Evolutionary conservation across 2,113 vertebrate species (phyloP), one percentile per base, ranked within the genome.

Genomic region (Megatriorchis doriae): DNA sequence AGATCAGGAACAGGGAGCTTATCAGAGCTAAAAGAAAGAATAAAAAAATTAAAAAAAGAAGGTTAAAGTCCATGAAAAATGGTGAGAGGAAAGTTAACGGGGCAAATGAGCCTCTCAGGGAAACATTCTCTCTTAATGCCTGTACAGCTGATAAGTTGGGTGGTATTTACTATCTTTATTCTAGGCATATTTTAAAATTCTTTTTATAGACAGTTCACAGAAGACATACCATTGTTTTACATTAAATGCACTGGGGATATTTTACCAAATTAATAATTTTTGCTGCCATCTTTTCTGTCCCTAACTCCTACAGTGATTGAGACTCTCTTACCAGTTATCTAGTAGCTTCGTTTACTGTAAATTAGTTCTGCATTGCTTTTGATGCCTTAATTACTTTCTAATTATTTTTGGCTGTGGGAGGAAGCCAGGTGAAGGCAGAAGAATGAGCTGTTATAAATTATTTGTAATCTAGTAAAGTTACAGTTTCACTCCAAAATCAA

Each of bases 361-460:
- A 91, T 94, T 95, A 63, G 34, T 91, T 68, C 48, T 92, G 56
- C 43, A 56, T 93, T 81, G 31, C 45, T 91, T 96, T 82, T 88
- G 92, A 93, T 88, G 52, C 42, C 72, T 97, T 96, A 93, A 96
- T 95, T 92, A 86, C 78, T 84, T 88, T 89, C 48, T 93, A 89
- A 96, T 95, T 94, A 83, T 96, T 89, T 93, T 94, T 87, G 67
- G 31, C 78, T 89, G 83, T 88, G 48, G 86, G 88, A 96, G 77
- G 75, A 88, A 94, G 23, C 47, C 48, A 92, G 77, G 56, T 92
- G 86, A 93, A 94, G 56, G 61, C 36, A 87, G 52, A 92, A 93
- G 65, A 88, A 90, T 75, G 40, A 94, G 47, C 43, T 81, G 13
- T 8, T 87, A 56, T 86, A 75, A 65, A 84, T 95, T 91, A 91